Conservation (phyloP, 2,113 vertebrate species). For the Balaeniceps rex region DNA sequence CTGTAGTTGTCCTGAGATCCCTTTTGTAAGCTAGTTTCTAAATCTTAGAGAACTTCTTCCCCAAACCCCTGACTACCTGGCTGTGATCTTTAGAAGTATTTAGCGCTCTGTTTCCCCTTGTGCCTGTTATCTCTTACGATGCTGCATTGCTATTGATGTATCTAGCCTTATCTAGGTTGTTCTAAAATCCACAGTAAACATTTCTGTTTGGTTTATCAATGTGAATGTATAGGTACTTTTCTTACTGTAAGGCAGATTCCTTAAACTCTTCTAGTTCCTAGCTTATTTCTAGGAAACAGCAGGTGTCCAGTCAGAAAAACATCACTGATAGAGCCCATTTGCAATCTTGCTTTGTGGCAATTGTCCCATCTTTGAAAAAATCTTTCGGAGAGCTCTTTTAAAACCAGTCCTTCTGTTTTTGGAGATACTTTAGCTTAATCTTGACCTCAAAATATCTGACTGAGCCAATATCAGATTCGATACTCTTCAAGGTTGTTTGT, state of each 20-base stretch:
- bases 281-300: neutral
- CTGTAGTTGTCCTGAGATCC: neutral
- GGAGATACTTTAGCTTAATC: neutral
- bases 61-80: neutral
- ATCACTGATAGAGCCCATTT: neutral
- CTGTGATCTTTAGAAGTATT: neutral
- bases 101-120: neutral
- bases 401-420: neutral
- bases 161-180: neutral
- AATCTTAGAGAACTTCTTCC: neutral
- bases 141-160: neutral
- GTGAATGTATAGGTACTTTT: neutral
- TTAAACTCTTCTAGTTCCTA: neutral
- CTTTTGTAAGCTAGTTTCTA: neutral
- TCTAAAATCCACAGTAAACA: neutral
- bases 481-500: neutral
- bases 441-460: neutral
- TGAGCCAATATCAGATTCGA: neutral
- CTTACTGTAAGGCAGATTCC: neutral
- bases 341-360: neutral
- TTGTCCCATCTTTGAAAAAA: neutral
- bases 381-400: neutral
- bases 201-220: neutral
- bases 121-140: neutral
- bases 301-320: neutral